Base-by-base conservation (phyloP, 2,113 vertebrate genomes). In the Corythornis cristatus region DNA sequence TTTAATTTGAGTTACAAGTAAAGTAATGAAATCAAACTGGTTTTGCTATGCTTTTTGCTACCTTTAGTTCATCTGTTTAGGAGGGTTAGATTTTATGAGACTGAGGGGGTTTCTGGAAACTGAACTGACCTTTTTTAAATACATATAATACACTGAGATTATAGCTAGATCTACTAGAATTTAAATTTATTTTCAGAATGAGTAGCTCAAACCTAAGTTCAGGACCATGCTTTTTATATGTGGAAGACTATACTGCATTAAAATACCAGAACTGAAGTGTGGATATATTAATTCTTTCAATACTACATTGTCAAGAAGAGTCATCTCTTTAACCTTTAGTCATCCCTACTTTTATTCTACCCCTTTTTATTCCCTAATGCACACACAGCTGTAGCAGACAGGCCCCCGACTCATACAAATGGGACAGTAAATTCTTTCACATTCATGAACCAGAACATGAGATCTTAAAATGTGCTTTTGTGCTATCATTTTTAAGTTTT, bases 161-260 rank as follows among this genome's bases (percentile, higher is more conserved):
- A 23, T 42, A 73, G 42, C 48, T 28, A 64, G 35, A 70, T 71
- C 58, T 31, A 83, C 45, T 60, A 76, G 42, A 65, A 64, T 84
- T 35, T 88, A n/a, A 74, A 20, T 90, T 84, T 91, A 53, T 79
- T 92, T 95, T 94, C 82, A 87, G 86, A 66, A 48, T 40, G 21
- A 35, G 40, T 83, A 77, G 45, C 87, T 89, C 42, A 90, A 85
- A 94, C 80, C 31, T 60, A 92, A 79, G 42, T 72, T 57, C 65
- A 61, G 23, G 18, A 73, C 80, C 15, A 15, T 76, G 62, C 19
- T 42, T 95, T 91, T 81, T 90, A 74, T 60, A 94, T 57, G 56
- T 58, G 46, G 57, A 94, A 82, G 37, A 86, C 62, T 83, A 26
- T 58, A 68, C 42, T 83, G 11, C 48, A 70, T 94, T 87, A 71